Conservation (phyloP, 2,888 invertebrate species). For the Calephelis perditalis region DNA sequence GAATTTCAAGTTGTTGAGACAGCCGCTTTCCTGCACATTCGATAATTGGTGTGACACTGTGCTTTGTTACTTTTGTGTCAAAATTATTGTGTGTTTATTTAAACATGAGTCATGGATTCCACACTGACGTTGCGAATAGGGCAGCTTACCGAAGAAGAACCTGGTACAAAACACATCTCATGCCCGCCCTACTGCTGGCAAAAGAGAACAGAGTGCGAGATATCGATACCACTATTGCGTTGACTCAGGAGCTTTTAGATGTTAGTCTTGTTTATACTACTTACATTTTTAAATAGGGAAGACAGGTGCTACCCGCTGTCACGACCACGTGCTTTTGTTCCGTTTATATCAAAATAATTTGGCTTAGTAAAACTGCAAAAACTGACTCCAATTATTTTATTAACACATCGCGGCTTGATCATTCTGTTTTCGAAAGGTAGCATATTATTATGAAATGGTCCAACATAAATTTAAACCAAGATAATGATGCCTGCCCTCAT, state of each 20-base stretch:
- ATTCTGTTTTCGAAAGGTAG: no score
- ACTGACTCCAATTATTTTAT: no score
- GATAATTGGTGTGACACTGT: constrained; percentile 34
- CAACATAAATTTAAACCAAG: no score
- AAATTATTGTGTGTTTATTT: no score
- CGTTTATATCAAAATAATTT: no score
- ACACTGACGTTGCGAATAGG: constrained; percentile 41
- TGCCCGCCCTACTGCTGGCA: constrained; percentile 44
- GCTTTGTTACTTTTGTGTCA: constrained; percentile 1
- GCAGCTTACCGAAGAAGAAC: constrained; percentile 41
- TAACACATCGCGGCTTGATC: no score
- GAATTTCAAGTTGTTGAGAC: constrained; percentile 48
- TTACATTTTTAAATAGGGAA: no score
- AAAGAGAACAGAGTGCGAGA: constrained; percentile 58
- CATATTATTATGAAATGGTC: no score
- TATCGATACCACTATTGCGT: constrained; percentile 49
- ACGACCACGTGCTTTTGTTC: no score
- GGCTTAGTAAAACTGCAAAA: no score
- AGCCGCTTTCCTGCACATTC: constrained; percentile 37
- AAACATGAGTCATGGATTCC: constrained; percentile 42
- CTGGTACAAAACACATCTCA: constrained; percentile 54
- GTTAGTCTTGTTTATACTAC: constrained; percentile 30
- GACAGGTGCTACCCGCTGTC: no score
- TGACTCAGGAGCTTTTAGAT: constrained; percentile 46
- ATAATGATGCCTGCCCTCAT: no score